phyloP scores from a whole-genome alignment of 2,797 vertebrate genomes.

The Aphelocoma californica region DNA sequence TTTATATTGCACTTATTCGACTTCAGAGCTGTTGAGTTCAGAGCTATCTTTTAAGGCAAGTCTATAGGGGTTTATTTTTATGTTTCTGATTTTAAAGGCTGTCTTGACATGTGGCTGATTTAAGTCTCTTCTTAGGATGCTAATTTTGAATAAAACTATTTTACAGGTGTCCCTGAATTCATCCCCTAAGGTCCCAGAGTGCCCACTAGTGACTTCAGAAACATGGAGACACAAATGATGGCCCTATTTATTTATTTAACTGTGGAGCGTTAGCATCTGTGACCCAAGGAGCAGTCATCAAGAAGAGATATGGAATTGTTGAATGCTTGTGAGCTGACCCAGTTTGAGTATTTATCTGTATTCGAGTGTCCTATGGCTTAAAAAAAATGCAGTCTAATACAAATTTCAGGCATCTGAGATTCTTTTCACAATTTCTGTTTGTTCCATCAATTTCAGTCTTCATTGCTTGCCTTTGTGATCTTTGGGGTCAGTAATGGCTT shows the following conservation, averaged over 20 bases:
- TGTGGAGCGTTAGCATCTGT: not conserved
- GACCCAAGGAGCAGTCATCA: not conserved
- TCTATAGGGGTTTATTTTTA: conserved; percentile 21
- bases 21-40: conserved; percentile 9
- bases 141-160: not conserved
- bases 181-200: not conserved
- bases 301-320: not conserved
- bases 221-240: not conserved
- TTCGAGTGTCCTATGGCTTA: not conserved
- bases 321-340: not conserved
- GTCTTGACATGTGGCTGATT: not conserved
- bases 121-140: not conserved
- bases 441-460: not conserved
- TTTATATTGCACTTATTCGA: conserved; percentile 43
- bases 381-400: not conserved
- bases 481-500: not conserved
- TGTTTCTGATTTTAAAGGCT: conserved; percentile 24
- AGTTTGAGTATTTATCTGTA: not conserved
- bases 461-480: not conserved
- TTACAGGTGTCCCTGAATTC: not conserved
- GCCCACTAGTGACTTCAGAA: not conserved
- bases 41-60: conserved; percentile 8
- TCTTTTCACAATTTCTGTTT: not conserved
- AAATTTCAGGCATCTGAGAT: not conserved
- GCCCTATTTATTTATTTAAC: not conserved